A percentile compares a stretch with the other conserved stretches of the same genome.
phyloP scores from a whole-genome alignment of 2,797 vertebrate species.

The Oreochromis mossambicus region DNA sequence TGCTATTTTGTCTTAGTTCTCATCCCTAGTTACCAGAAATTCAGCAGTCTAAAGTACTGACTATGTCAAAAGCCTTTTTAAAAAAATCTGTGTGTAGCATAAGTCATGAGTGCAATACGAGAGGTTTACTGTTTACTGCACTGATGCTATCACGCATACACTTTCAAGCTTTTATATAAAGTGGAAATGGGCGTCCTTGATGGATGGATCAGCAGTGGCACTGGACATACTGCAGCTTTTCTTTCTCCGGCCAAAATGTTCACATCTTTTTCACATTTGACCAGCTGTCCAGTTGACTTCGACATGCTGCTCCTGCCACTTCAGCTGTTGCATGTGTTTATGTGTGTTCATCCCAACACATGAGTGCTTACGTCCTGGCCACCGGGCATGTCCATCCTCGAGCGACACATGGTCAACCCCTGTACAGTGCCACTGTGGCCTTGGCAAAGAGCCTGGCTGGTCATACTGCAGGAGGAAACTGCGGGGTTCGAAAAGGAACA shows the following conservation, averaged over 20 bases:
- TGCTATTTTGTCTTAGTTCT: background rate
- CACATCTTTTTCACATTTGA: conserved; percentile 26
- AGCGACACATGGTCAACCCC: conserved; percentile 53
- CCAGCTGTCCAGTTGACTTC: background rate
- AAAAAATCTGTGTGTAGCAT: background rate
- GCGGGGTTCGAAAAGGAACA: conserved; percentile 34
- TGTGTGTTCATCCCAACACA: background rate
- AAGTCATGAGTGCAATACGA: background rate
- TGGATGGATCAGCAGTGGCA: background rate
- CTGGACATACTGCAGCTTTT: background rate
- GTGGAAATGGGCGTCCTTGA: background rate
- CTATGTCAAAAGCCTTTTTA: background rate
- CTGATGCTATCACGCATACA: background rate
- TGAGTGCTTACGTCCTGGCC: background rate
- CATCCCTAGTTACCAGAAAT: background rate
- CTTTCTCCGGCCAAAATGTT: background rate
- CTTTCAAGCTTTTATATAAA: background rate
- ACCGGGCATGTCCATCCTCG: conserved; percentile 20
- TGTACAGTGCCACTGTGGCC: conserved; percentile 33
- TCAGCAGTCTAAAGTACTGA: background rate
- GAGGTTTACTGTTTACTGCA: background rate
- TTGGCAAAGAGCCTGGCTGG: conserved; percentile 45
- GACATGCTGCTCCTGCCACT: background rate
- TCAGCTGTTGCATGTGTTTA: background rate
- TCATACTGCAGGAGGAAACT: conserved; percentile 53